phyloP scores from a whole-genome alignment of 2,888 invertebrate species.

The Nebria brevicollis region DNA sequence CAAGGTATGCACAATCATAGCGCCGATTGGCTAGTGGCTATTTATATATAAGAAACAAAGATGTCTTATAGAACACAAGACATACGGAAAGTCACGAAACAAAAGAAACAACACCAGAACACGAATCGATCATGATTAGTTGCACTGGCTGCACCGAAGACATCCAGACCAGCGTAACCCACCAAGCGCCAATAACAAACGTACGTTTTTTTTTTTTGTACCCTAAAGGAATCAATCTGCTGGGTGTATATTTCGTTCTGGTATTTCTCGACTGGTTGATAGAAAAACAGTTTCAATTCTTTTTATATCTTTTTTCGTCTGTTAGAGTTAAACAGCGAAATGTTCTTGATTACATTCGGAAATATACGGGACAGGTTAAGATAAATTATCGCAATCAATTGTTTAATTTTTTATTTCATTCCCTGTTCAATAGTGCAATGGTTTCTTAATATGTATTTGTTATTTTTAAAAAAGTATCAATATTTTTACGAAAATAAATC shows the following conservation, averaged over 20 bases:
- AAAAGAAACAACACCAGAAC: background rate
- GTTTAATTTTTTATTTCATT: background rate
- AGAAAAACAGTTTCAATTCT: background rate
- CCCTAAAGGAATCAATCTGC: background rate
- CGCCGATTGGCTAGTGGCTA: too few species aligned
- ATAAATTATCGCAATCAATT: background rate
- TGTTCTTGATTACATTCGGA: background rate
- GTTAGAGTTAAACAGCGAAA: background rate
- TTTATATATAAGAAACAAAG: background rate
- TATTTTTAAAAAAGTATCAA: too few species aligned
- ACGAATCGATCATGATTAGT: background rate
- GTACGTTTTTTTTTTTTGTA: background rate
- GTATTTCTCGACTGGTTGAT: background rate
- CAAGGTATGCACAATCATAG: too few species aligned
- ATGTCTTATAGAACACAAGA: background rate
- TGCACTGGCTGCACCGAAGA: background rate
- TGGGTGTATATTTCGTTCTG: background rate
- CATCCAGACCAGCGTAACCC: background rate
- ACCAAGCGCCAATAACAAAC: background rate
- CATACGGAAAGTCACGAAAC: background rate
- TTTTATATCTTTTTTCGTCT: background rate
- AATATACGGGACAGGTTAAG: background rate
- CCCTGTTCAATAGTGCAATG: background rate
- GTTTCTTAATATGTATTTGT: too few species aligned
- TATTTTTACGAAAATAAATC: too few species aligned